These are phyloP conservation scores for Ctenicera cuprea DNA, from an alignment of 2,888 invertebrate genomes.

Conservation along the genomic window DNA sequence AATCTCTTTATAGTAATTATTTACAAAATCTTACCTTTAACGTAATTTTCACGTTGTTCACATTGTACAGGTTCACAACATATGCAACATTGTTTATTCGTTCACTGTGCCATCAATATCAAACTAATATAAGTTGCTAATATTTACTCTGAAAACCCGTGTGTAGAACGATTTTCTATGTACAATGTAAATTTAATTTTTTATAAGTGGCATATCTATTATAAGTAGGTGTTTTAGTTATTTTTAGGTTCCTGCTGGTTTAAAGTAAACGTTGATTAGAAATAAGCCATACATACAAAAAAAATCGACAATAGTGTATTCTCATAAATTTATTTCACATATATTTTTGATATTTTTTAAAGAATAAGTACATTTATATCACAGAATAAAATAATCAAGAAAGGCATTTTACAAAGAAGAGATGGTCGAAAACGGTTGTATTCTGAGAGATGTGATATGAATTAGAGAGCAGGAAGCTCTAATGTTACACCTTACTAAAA, in stretches of 20 bases:
- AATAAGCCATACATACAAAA: no score
- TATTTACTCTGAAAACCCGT: conserved; percentile 33
- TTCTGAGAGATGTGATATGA: conserved; percentile 13
- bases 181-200: conserved; percentile 25
- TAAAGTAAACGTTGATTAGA: no score
- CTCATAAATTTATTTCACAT: conserved; percentile 50
- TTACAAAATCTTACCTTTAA: no score
- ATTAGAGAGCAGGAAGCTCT: conserved; percentile 17
- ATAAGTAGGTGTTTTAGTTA: no score
- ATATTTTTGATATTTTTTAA: conserved; percentile 49
- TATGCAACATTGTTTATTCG: neutral
- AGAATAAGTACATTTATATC: conserved; percentile 60
- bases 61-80: neutral
- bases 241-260: no score
- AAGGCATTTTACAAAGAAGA: conserved; percentile 55
- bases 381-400: conserved; percentile 61
- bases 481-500: conserved; percentile 34
- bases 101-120: conserved; percentile 24
- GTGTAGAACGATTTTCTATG: conserved; percentile 19
- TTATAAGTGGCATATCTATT: neutral
- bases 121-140: conserved; percentile 18
- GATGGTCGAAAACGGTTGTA: conserved; percentile 52
- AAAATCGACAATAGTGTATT: neutral
- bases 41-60: no score
- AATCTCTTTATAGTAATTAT: no score